Base-by-base conservation (phyloP, 1,140 invertebrate genomes). In the Glossosoma conforme region DNA sequence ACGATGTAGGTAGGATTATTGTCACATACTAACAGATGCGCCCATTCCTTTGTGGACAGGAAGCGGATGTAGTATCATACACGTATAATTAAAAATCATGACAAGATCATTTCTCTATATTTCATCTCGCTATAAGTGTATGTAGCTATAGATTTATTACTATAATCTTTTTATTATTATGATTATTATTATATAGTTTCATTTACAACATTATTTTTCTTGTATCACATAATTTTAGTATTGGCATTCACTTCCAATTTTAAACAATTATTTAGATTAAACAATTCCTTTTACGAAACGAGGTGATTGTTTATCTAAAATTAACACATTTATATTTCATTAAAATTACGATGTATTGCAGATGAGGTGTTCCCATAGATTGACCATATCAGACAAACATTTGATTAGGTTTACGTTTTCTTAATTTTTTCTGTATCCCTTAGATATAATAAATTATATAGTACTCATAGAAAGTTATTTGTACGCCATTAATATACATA, bases 401-500 rank as follows among this genome's bases (percentile, higher is more conserved):
- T 40, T 40, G 22, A 14, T 28, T 25, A 24, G 10, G 20, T 41
- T 11, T 22, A 42, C 11, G 22, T 44, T 52, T 44, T 36, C 19
- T 32, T 35, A 22, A 20, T 44, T 22, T 36, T 25, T 37, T 44
- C 40, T 45, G 38, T 37, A 44, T 52, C 36, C 35, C 35, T 33
- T 32, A 52, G 17, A 40, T 50, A 19, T 49, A 8, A 28, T 8
- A 18, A 30, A 44, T 21, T 36, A 53, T 50, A 57, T 35, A 42
- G 35, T 54, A 54, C 32, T 54, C 46, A 47, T 51, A 54, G 42
- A 21, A 49, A 54, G 38, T 38, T 50, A 55, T 41, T 50, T 46
- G 56, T 58, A 58, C 47, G 51, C 51, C 56, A 58, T 58, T 44
- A 36, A 45, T 37, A 53, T 37, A 50, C 33, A 56, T 44, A 28